A percentile compares a stretch with the other conserved stretches of the same genome.
These are phyloP conservation scores for Papilio protenor DNA, from an alignment of 2,888 invertebrate genomes.

Conservation along the genomic window DNA sequence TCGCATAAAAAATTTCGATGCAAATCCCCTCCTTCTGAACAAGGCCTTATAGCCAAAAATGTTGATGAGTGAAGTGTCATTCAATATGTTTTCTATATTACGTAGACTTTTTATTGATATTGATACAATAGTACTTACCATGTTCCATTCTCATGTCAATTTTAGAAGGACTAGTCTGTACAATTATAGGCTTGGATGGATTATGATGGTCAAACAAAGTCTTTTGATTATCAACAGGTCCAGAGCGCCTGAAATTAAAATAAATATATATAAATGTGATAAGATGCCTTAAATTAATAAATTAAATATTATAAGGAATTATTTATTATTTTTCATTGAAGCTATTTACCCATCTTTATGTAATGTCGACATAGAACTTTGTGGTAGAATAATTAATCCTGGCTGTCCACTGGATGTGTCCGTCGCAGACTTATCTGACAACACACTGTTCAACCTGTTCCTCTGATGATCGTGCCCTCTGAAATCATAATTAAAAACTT, in stretches of 20 bases:
- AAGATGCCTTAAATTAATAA: neutral
- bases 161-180: conserved; percentile 80
- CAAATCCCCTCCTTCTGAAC: no score
- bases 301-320: neutral
- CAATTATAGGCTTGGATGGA: conserved; percentile 88
- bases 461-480: conserved; percentile 67
- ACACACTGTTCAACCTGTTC: conserved; percentile 65
- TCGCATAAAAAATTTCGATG: no score
- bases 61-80: no score
- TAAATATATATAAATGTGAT: conserved; percentile 15
- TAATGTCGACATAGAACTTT: conserved; percentile 67
- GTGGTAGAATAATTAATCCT: conserved; percentile 74
- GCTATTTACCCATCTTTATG: conserved; percentile 72
- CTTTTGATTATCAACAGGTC: conserved; percentile 69
- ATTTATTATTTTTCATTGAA: neutral
- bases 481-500: conserved; percentile 44
- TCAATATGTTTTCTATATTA: no score
- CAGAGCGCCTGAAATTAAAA: conserved; percentile 62
- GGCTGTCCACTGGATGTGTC: conserved; percentile 70
- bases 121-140: conserved; percentile 58
- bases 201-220: conserved; percentile 77
- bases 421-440: conserved; percentile 69
- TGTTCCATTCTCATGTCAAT: conserved; percentile 74
- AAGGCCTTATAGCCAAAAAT: no score
- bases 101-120: no score